Conservation (phyloP, 1,140 invertebrate species). For the Drosophila sp. region DNA sequence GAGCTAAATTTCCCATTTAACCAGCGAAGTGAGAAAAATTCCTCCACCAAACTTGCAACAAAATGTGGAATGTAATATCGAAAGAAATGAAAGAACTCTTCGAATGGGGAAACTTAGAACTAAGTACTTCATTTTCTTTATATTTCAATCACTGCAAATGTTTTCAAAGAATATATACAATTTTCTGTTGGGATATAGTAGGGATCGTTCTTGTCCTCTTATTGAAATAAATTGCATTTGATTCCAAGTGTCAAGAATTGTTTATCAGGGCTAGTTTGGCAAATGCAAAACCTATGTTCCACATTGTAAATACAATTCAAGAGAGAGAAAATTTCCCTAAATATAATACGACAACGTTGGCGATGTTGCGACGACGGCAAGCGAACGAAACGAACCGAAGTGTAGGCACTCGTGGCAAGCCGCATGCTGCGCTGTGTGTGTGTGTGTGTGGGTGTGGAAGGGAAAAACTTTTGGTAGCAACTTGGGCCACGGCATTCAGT, state of each 20-base stretch:
- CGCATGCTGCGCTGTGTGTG: constrained; percentile 6
- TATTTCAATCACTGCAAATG: no score
- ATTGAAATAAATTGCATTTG: no score
- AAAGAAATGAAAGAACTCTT: neutral
- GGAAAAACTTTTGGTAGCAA: constrained; percentile 63
- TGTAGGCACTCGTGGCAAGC: neutral
- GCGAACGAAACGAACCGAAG: constrained; percentile 33
- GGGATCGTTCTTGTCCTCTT: no score
- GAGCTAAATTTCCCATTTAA: neutral
- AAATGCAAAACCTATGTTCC: constrained; percentile 12
- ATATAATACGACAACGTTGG: constrained; percentile 15
- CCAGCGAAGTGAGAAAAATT: constrained; percentile 18
- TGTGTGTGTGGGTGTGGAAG: constrained; percentile 32
- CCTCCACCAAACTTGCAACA: constrained; percentile 20
- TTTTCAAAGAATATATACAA: no score
- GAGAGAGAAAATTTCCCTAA: constrained; percentile 59
- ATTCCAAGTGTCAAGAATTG: no score
- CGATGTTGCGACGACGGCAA: constrained; percentile 12
- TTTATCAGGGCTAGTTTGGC: neutral
- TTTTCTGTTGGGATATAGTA: no score
- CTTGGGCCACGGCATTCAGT: constrained; percentile 62
- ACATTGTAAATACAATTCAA: constrained; percentile 15
- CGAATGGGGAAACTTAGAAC: no score
- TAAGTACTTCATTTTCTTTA: no score
- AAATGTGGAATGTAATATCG: neutral